Evolutionary conservation across 1,140 invertebrate species (phyloP).

Genomic region (Drosophila asahinai): DNA sequence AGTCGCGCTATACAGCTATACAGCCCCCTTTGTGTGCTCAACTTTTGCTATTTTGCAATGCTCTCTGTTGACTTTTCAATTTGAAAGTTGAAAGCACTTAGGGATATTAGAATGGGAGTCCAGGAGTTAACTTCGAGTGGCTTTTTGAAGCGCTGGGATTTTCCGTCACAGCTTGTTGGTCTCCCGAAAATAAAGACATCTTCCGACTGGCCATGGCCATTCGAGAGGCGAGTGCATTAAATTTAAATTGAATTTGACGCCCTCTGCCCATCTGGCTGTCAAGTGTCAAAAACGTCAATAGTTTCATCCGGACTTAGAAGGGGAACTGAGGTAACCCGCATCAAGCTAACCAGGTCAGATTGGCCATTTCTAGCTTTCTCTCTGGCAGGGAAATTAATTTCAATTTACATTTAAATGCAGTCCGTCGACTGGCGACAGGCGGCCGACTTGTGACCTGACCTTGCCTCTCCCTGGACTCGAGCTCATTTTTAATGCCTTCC

Average conservation of each 20-base stretch:
- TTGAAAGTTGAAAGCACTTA: slow-evolving; percentile 82
- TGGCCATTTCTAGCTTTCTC: slow-evolving; percentile 48
- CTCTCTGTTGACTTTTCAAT: slow-evolving; percentile 82
- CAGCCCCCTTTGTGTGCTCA: slow-evolving; percentile 40
- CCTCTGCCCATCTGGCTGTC: slow-evolving; percentile 35
- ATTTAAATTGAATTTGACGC: slow-evolving; percentile 49
- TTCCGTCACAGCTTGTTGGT: slow-evolving; percentile 29
- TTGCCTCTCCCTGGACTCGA: slow-evolving; percentile 48
- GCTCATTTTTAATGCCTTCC: slow-evolving; percentile 62
- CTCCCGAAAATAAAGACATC: slow-evolving; percentile 19
- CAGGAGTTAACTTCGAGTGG: slow-evolving; percentile 66
- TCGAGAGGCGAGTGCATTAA: slow-evolving; percentile 22
- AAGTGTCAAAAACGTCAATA: slow-evolving; percentile 49
- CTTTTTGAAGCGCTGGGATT: slow-evolving; percentile 53
- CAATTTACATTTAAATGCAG: slow-evolving; percentile 82
- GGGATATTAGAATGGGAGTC: slow-evolving; percentile 78
- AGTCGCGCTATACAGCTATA: slow-evolving; percentile 63
- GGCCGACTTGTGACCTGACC: slow-evolving; percentile 65
- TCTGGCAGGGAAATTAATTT: slow-evolving; percentile 71
- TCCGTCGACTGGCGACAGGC: slow-evolving; percentile 57
- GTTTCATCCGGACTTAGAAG: neutral
- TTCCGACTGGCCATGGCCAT: neutral
- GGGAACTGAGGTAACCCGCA: slow-evolving; percentile 49
- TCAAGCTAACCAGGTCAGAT: slow-evolving; percentile 57
- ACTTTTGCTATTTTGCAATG: slow-evolving; percentile 76